These are phyloP conservation scores for Aphrocallistes beatrix DNA, from an alignment of 37 sponge, comb jelly and placozoan species.

Conservation along the genomic window DNA sequence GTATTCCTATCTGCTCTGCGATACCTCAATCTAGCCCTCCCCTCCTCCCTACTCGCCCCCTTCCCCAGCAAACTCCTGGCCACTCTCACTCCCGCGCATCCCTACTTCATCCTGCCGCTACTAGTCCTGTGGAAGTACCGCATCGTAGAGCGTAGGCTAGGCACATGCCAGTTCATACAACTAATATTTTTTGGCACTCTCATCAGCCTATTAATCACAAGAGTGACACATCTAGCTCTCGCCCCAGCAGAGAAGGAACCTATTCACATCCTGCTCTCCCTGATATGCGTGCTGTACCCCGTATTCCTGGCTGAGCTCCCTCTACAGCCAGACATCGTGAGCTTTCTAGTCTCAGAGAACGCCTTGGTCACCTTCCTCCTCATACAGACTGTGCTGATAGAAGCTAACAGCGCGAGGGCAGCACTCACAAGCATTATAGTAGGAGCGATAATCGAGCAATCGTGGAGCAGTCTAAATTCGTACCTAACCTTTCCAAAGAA, in stretches of 20 bases:
- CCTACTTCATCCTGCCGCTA: conserved; percentile 1
- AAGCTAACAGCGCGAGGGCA: neutral
- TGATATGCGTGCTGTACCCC: neutral
- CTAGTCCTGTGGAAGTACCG: neutral
- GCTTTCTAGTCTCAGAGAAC: neutral
- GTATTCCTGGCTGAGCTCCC: conserved; percentile 1
- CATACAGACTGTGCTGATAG: neutral
- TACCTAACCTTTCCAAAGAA: neutral
- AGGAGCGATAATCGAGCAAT: neutral
- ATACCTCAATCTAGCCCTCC: neutral
- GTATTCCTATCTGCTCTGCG: neutral
- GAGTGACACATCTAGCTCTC: neutral
- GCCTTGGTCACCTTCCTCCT: neutral
- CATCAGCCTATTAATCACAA: neutral
- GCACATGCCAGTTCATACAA: neutral
- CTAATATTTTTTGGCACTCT: neutral
- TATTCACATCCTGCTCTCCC: neutral
- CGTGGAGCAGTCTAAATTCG: neutral
- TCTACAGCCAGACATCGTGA: neutral
- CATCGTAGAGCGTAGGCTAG: neutral
- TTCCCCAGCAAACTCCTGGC: neutral
- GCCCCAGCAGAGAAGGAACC: neutral
- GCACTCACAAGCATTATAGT: neutral
- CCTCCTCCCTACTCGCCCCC: neutral
- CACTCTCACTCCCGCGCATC: neutral